Conservation (phyloP, 2,888 invertebrate genomes). For the Eupithecia vulgata region DNA sequence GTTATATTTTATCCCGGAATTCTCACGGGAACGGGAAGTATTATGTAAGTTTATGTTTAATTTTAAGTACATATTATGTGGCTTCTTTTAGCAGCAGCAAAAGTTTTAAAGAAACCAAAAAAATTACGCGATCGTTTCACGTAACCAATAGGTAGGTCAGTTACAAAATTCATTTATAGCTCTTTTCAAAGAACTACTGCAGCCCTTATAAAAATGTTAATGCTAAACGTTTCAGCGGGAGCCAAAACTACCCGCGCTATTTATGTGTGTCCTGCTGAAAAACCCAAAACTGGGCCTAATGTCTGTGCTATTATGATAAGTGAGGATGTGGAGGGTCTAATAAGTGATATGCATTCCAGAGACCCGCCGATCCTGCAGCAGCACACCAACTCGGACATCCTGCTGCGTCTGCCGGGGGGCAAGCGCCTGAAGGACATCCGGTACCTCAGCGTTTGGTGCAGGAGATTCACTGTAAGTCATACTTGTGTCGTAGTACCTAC, state of each 20-base stretch:
- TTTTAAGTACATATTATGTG: too few relatives aligned
- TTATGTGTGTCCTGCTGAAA: neutral
- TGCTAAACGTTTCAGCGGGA: neutral
- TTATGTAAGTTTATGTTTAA: too few relatives aligned
- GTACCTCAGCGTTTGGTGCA: slow-evolving; percentile 97
- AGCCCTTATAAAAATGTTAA: neutral
- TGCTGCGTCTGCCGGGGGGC: slow-evolving; percentile 92
- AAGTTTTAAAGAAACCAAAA: too few relatives aligned
- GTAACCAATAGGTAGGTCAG: too few relatives aligned
- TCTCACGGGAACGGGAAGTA: too few relatives aligned
- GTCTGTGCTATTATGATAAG: neutral
- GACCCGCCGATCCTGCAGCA: slow-evolving; percentile 89
- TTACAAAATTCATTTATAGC: too few relatives aligned
- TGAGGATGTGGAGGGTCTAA: neutral
- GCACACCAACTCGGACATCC: slow-evolving; percentile 91
- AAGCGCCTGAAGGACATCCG: slow-evolving; percentile 93
- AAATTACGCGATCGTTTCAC: too few relatives aligned
- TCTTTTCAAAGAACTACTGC: neutral
- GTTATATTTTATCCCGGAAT: too few relatives aligned
- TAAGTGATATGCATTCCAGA: slow-evolving; percentile 71
- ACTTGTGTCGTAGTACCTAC: too few relatives aligned
- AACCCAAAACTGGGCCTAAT: neutral
- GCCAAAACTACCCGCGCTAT: neutral
- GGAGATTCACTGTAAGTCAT: slow-evolving; percentile 91
- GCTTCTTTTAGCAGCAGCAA: neutral